Percentiles rank a stretch among this genome's conserved stretches.
phyloP scores from a whole-genome alignment of 2,113 vertebrate genomes.

The Jaculus jaculus region DNA sequence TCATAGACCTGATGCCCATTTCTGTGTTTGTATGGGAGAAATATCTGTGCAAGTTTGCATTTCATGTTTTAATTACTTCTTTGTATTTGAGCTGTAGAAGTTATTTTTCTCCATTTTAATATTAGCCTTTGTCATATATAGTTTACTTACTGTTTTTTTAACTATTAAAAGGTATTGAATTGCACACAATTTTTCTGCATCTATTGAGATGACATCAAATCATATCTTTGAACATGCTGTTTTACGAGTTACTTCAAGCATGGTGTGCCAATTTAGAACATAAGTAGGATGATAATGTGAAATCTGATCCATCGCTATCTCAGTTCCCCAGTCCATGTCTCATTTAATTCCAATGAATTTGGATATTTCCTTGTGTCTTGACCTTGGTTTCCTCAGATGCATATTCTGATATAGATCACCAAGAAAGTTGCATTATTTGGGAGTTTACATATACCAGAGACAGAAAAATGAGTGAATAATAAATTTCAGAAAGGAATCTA shows the following conservation, averaged over 20 bases:
- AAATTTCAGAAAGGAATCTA: background rate
- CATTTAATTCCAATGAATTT: background rate
- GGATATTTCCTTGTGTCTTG: background rate
- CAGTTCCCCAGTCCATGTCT: background rate
- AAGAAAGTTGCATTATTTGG: background rate
- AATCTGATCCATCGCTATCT: background rate
- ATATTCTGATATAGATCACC: background rate
- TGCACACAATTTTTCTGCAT: background rate
- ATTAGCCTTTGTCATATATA: background rate
- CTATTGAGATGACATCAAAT: background rate
- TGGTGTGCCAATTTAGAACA: no score
- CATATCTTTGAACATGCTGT: no score
- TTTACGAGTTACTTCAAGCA: no score
- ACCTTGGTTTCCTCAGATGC: background rate
- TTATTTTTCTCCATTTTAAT: background rate
- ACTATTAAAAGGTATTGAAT: background rate
- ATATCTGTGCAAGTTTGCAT: background rate
- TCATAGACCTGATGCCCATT: background rate
- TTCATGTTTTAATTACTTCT: background rate
- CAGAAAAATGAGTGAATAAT: background rate
- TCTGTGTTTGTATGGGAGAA: background rate
- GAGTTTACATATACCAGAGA: background rate
- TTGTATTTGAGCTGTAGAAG: no score
- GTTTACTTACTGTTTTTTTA: background rate
- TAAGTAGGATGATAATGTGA: background rate